Evolutionary conservation across 2,113 vertebrate genomes (phyloP), one percentile per base, ranked within the genome.

Genomic region (Indicator maculatus): DNA sequence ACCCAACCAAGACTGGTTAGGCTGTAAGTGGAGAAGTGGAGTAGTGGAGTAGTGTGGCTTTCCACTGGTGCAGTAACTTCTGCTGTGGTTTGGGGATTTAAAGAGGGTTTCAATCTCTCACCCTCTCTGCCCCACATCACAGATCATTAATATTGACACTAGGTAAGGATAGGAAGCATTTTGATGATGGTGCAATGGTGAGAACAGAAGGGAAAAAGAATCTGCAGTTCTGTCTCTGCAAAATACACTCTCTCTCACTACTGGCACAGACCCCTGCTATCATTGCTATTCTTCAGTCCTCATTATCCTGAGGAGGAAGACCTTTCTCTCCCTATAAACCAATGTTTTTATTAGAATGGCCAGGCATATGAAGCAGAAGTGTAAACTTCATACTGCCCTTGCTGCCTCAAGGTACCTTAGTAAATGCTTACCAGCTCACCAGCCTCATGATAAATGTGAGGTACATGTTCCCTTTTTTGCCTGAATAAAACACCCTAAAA

Each of bases 71-170:
- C 50, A 91, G 69, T 8, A 36, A 47, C 18, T 93, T 55, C 45
- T 76, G 58, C 38, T 96, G 95, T 76, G 91, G 90, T 92, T 97
- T 96, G 83, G 59, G 83, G 88, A 91, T 85, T 91, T 83, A 74
- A 84, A 67, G 58, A 84, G 14, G 80, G 7, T 28, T 93, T 93
- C 8, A 1, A 58, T 60, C 72, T 92, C 69, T 96, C 66, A 78
- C 85, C 61, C 72, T 73, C 77, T 56, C 55, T 50, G 27, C 36
- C 17, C 95, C 93, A 96, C 86, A 96, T 92, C 88, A 95, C 66
- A 97, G 66, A 44, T 58, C 59, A 27, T 65, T 80, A 82, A 92
- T 13, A 6, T 77, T 90, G 72, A 55, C 63, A 26, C 47, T 80
- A 93, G 92, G 73, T 71, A 64, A 90, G 50, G 31, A 36, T 0